phyloP scores from a whole-genome alignment of 2,888 invertebrate genomes.

The Ferrisia virgata region DNA sequence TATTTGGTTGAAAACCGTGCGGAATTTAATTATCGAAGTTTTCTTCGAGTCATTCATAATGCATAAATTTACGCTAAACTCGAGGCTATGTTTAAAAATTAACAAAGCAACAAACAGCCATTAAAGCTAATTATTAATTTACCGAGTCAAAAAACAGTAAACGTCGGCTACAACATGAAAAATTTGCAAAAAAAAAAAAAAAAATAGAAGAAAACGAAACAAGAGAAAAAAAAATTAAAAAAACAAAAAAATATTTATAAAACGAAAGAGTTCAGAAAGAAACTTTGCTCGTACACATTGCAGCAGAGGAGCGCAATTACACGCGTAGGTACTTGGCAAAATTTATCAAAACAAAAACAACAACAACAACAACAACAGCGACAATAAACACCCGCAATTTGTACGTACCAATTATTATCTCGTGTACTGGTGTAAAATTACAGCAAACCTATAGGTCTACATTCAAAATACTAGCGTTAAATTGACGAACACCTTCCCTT shows the following conservation, averaged over 20 bases:
- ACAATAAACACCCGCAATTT: too few relatives aligned
- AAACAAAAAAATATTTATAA: too few relatives aligned
- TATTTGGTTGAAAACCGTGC: neutral
- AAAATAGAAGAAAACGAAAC: neutral
- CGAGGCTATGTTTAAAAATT: constrained; percentile 10
- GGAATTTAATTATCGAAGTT: constrained; percentile 3
- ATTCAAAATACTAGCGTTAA: too few relatives aligned
- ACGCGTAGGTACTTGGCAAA: too few relatives aligned
- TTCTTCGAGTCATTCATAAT: constrained; percentile 1
- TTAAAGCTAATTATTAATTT: constrained; percentile 17
- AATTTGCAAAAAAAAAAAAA: neutral
- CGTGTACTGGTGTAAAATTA: too few relatives aligned
- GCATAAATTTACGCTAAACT: constrained; percentile 6
- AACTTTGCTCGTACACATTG: too few relatives aligned
- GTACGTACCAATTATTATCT: too few relatives aligned
- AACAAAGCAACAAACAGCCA: constrained; percentile 1
- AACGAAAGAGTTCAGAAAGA: too few relatives aligned
- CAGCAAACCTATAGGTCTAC: too few relatives aligned
- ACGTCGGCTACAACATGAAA: neutral
- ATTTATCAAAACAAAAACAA: neutral
- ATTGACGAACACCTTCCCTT: too few relatives aligned
- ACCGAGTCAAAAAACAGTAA: neutral
- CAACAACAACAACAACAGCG: neutral
- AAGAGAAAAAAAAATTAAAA: neutral
- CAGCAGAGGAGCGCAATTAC: too few relatives aligned